Percentiles rank a stretch among this genome's conserved stretches.
phyloP scores from a whole-genome alignment of 1,140 invertebrate genomes.

The Drosophila prosaltans region DNA sequence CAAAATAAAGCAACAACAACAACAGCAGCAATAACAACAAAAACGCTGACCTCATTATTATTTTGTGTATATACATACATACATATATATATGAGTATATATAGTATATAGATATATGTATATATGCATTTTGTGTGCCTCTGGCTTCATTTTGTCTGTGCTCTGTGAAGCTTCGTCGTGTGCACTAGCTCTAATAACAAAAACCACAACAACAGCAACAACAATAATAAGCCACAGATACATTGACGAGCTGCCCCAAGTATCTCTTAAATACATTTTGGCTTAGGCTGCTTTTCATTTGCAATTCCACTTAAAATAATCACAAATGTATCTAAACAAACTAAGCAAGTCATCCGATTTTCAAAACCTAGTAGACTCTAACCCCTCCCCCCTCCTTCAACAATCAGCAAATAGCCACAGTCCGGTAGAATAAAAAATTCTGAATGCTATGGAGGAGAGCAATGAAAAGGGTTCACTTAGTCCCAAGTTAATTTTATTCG shows the following conservation, averaged over 20 bases:
- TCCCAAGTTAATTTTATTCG: too few relatives aligned
- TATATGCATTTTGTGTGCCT: conserved; percentile 45
- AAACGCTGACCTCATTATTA: conserved; percentile 78
- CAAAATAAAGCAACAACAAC: conserved; percentile 43
- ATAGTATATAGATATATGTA: conserved; percentile 11
- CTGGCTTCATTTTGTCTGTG: conserved; percentile 30
- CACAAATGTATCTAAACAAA: background rate
- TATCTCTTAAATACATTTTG: conserved; percentile 45
- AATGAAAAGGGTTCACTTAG: too few relatives aligned
- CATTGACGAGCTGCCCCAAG: conserved; percentile 16
- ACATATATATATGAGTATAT: conserved; percentile 2
- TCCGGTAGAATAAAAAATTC: background rate
- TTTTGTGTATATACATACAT: conserved; percentile 55
- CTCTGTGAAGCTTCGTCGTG: conserved; percentile 25
- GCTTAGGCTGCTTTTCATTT: conserved; percentile 14
- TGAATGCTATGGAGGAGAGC: too few relatives aligned
- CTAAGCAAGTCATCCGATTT: too few relatives aligned
- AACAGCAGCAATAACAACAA: conserved; percentile 12
- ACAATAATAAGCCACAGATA: conserved; percentile 45
- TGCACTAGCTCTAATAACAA: conserved; percentile 60
- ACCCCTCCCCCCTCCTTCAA: background rate
- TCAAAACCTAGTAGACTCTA: background rate
- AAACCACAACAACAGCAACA: conserved; percentile 44
- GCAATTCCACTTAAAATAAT: conserved; percentile 6
- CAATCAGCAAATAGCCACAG: background rate